Percentiles rank a stretch among this genome's conserved stretches.
Evolutionary conservation across 2,113 vertebrate genomes (phyloP).

Genomic region (Brachyistius frenatus): DNA sequence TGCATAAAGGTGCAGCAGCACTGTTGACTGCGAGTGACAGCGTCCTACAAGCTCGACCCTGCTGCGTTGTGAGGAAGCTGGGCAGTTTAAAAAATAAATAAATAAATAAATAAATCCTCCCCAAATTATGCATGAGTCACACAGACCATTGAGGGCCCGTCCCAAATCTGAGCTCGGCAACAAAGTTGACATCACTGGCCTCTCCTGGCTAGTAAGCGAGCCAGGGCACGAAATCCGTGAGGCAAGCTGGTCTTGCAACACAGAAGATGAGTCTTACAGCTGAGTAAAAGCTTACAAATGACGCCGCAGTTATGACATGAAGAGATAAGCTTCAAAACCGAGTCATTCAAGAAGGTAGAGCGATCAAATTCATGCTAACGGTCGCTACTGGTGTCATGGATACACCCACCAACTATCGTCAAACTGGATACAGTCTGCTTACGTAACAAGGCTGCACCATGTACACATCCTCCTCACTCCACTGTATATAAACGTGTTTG

Average conservation of each 20-base stretch:
- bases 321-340: not conserved
- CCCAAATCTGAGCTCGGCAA: constrained; percentile 8
- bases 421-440: not conserved
- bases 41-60: not conserved
- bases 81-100: not conserved
- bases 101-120: not conserved
- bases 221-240: too few species aligned
- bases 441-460: not conserved
- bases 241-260: too few species aligned
- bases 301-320: not conserved
- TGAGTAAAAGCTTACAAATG: too few species aligned
- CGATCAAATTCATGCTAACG: constrained; percentile 49
- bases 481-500: not conserved
- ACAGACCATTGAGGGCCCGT: constrained; percentile 25
- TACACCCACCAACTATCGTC: constrained; percentile 40
- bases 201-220: not conserved
- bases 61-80: not conserved
- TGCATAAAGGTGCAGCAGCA: not conserved
- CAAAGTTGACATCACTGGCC: constrained; percentile 69
- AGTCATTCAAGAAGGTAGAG: not conserved
- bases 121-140: not conserved
- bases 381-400: constrained; percentile 35
- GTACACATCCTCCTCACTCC: accelerated
- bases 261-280: not conserved
- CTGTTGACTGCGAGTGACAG: not conserved